phyloP scores from a whole-genome alignment of 2,113 vertebrate genomes.

The Lophius piscatorius region DNA sequence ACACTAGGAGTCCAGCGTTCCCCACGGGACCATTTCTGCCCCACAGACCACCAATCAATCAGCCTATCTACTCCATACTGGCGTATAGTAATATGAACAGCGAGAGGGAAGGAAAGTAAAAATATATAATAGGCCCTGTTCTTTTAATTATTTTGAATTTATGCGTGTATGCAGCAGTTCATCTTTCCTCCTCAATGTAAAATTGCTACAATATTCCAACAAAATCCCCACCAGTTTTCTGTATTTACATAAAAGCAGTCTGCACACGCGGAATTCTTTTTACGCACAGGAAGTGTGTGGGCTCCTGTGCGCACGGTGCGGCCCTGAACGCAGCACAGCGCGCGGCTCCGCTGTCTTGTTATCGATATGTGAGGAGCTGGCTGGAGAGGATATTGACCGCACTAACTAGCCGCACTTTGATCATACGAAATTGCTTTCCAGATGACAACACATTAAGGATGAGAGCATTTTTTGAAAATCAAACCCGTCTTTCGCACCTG shows the following conservation, averaged over 20 bases:
- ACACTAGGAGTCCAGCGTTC: no score
- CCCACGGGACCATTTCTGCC: slow-evolving; percentile 56
- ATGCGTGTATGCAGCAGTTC: no score
- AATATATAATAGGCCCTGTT: no score
- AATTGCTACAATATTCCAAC: not conserved
- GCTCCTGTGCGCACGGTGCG: slow-evolving; percentile 20
- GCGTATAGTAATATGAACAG: slow-evolving; percentile 47
- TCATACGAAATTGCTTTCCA: slow-evolving; percentile 71
- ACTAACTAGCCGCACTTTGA: slow-evolving; percentile 77
- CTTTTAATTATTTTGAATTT: no score
- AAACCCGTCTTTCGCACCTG: slow-evolving; percentile 52
- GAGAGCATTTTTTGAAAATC: slow-evolving; percentile 64
- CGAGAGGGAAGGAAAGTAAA: slow-evolving; percentile 5
- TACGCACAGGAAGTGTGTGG: slow-evolving; percentile 15
- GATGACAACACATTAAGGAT: slow-evolving; percentile 71
- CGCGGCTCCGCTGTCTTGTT: slow-evolving; percentile 57
- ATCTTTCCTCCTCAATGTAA: not conserved
- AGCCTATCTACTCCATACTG: slow-evolving; percentile 67
- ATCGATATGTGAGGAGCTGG: slow-evolving; percentile 69
- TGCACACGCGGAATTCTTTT: slow-evolving; percentile 1
- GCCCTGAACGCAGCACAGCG: slow-evolving; percentile 58
- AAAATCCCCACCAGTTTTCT: not conserved
- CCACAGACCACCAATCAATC: slow-evolving; percentile 73
- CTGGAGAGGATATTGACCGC: slow-evolving; percentile 71
- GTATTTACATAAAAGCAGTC: not conserved